Evolutionary conservation across 2,888 invertebrate genomes (phyloP).

Genomic region (Plagodis dolabraria): DNA sequence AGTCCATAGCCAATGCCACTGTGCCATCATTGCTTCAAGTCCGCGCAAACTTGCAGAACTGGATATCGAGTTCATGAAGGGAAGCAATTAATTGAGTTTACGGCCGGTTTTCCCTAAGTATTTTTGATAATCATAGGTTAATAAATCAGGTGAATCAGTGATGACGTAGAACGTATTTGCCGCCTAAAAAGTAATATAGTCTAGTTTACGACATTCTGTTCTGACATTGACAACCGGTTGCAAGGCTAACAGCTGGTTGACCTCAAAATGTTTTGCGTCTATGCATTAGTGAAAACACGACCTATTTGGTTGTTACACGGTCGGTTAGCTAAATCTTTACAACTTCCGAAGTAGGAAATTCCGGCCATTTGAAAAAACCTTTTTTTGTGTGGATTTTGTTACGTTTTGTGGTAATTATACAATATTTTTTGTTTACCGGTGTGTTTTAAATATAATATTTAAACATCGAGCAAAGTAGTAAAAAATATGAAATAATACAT

Average conservation of each 20-base stretch:
- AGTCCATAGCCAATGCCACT: no score
- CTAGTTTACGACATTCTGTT: slow-evolving; percentile 3
- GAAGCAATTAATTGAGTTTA: no score
- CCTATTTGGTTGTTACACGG: slow-evolving; percentile 8
- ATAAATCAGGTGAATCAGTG: no score
- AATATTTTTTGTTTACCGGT: background rate
- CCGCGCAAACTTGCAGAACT: no score
- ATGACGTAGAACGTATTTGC: no score
- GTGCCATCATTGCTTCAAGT: no score
- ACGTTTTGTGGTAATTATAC: background rate
- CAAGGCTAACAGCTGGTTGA: slow-evolving; percentile 9
- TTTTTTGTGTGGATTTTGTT: background rate
- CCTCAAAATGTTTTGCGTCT: slow-evolving; percentile 7
- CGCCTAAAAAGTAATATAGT: background rate
- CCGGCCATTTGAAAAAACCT: background rate
- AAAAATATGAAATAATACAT: no score
- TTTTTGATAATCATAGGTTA: background rate
- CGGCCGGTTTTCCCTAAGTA: background rate
- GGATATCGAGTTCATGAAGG: no score
- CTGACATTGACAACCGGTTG: slow-evolving; percentile 6
- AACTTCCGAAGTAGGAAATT: slow-evolving; percentile 3
- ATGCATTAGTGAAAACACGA: slow-evolving; percentile 1
- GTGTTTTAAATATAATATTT: no score
- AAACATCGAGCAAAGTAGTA: no score
- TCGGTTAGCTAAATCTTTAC: slow-evolving; percentile 7